phyloP scores from a whole-genome alignment of 1,140 invertebrate genomes.

The Drosophila rufa region DNA sequence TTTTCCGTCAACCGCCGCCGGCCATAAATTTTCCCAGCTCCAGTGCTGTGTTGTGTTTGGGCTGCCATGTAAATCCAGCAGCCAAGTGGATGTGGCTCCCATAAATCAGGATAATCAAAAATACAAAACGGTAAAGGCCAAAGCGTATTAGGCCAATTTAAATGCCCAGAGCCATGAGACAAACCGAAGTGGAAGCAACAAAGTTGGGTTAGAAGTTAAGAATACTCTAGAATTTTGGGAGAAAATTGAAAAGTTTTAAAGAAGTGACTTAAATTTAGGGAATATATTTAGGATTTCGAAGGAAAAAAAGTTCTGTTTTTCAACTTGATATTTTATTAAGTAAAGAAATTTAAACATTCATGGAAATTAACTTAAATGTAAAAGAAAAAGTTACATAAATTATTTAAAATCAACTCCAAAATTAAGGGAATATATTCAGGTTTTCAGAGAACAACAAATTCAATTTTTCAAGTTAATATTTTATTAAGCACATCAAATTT shows the following conservation, averaged over 20 bases:
- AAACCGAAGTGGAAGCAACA: constrained; percentile 8
- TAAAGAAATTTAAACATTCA: too few species aligned
- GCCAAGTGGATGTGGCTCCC: constrained; percentile 28
- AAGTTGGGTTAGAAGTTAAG: neutral
- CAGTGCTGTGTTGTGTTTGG: constrained; percentile 9
- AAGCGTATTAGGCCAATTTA: constrained; percentile 61
- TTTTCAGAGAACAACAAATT: too few species aligned
- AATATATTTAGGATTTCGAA: neutral
- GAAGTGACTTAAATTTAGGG: neutral
- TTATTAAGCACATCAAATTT: too few species aligned
- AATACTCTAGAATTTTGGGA: neutral
- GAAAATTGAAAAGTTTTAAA: too few species aligned
- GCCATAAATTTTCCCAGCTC: constrained; percentile 58
- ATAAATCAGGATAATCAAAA: constrained; percentile 82
- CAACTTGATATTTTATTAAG: too few species aligned
- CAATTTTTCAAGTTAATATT: too few species aligned
- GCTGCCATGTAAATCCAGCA: constrained; percentile 50
- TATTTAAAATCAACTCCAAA: too few species aligned
- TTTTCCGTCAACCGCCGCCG: constrained; percentile 37
- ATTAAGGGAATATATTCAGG: too few species aligned
- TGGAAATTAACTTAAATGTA: too few species aligned
- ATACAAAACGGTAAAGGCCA: constrained; percentile 59
- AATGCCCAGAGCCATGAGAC: constrained; percentile 12
- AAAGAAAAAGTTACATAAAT: too few species aligned
- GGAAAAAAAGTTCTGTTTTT: neutral